A percentile compares a stretch with the other conserved stretches of the same genome.
Evolutionary conservation across 2,113 vertebrate genomes (phyloP).

Genomic region (Pyxicephalus adspersus): DNA sequence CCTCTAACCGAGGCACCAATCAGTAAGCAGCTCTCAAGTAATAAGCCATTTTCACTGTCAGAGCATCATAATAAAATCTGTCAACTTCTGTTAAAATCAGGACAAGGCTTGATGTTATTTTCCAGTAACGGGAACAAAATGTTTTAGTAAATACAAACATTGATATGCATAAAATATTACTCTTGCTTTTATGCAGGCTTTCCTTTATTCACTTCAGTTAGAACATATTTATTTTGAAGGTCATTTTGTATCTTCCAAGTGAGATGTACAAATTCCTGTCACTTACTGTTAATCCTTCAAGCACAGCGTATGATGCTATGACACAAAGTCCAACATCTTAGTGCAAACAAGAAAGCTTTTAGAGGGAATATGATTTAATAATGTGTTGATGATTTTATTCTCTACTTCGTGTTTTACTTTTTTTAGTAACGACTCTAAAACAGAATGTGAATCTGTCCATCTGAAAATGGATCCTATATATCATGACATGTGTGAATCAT

Average conservation of each 20-base stretch:
- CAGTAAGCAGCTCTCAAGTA: neutral
- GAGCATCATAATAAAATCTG: constrained; percentile 4
- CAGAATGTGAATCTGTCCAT: neutral
- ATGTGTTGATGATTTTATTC: neutral
- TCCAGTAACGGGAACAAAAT: neutral
- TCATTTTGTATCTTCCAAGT: constrained; percentile 24
- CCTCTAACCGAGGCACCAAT: constrained; percentile 5
- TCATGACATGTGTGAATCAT: neutral
- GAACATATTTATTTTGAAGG: constrained; percentile 26
- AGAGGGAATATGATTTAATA: constrained; percentile 21
- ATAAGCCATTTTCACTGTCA: neutral
- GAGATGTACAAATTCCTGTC: constrained; percentile 35
- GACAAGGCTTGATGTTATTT: constrained; percentile 3
- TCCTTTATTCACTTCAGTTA: neutral
- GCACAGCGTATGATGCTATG: constrained; percentile 7
- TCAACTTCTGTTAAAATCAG: constrained; percentile 24
- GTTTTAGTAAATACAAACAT: neutral
- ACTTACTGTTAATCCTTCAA: constrained; percentile 44
- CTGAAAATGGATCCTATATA: constrained; percentile 9
- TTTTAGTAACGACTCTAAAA: constrained; percentile 32
- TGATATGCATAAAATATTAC: neutral
- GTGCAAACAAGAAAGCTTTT: constrained; percentile 42
- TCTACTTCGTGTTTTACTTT: constrained; percentile 1
- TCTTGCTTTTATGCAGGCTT: neutral
- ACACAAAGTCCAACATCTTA: constrained; percentile 15